Percentiles rank a stretch among this genome's conserved stretches.
phyloP scores from a whole-genome alignment of 2,113 vertebrate genomes.

The Myrmecophaga tridactyla region DNA sequence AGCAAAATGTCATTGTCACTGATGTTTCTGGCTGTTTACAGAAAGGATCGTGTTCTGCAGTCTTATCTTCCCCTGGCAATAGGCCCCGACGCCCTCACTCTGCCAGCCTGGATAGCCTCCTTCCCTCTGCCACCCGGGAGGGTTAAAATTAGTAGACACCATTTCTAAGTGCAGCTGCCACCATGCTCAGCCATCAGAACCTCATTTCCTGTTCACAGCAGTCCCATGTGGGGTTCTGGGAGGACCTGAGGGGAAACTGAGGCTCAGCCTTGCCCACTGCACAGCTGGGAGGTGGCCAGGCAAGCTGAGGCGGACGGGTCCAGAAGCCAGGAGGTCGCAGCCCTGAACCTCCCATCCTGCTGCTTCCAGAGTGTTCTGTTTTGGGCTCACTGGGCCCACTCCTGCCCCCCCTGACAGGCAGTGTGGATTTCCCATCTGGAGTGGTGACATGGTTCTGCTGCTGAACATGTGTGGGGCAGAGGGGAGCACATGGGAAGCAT shows the following conservation, averaged over 20 bases:
- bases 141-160: neutral
- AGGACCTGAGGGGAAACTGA: too few species aligned
- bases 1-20: too few species aligned
- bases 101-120: rapidly evolving
- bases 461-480: too few species aligned
- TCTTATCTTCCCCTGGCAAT: neutral
- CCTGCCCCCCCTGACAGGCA: too few species aligned
- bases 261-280: too few species aligned
- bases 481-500: too few species aligned
- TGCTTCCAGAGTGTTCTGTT: neutral
- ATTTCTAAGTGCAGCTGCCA: neutral
- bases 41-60: too few species aligned
- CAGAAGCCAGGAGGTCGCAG: too few species aligned
- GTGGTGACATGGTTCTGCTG: too few species aligned
- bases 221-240: neutral
- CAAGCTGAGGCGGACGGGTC: neutral
- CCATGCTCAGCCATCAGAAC: too few species aligned
- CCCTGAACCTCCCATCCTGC: too few species aligned
- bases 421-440: neutral
- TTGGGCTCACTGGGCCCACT: too few species aligned
- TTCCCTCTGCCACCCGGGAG: neutral
- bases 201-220: neutral
- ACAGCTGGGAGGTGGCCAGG: neutral
- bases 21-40: neutral
- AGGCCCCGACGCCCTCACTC: neutral